Evolutionary conservation across 2,113 vertebrate genomes (phyloP).

Genomic region (Cyanoderma ruficeps): DNA sequence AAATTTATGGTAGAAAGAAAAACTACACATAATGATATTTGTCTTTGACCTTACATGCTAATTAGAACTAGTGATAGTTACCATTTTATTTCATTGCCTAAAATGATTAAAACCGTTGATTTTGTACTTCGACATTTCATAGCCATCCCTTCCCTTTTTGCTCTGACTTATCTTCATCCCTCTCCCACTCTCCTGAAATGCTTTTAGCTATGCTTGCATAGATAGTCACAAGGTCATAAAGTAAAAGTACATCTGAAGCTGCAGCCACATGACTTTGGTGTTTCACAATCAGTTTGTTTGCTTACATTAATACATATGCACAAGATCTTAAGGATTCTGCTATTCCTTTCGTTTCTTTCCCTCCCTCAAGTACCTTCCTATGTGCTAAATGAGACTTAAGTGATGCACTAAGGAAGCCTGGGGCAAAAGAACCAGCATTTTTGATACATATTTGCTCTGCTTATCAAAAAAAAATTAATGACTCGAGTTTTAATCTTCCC

Average conservation of each 20-base stretch:
- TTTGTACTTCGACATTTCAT: background rate
- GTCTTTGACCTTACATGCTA: conserved; percentile 59
- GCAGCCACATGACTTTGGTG: background rate
- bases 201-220: background rate
- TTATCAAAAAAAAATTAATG: conserved; percentile 46
- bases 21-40: conserved; percentile 49
- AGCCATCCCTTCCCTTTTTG: background rate
- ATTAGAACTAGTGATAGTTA: conserved; percentile 6
- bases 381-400: background rate
- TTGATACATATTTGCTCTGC: conserved; percentile 31
- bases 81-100: background rate
- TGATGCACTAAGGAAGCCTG: background rate
- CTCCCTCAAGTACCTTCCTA: background rate
- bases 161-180: background rate
- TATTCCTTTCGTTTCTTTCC: background rate
- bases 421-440: conserved; percentile 32
- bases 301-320: background rate
- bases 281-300: background rate
- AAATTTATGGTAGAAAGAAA: conserved; percentile 44
- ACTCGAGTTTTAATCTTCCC: conserved; percentile 57
- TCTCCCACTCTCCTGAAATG: background rate
- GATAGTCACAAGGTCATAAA: background rate
- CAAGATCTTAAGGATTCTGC: background rate
- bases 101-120: conserved; percentile 21
- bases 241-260: background rate